Evolutionary conservation across 1,140 invertebrate genomes (phyloP).

Genomic region (Harpegnathos saltator): DNA sequence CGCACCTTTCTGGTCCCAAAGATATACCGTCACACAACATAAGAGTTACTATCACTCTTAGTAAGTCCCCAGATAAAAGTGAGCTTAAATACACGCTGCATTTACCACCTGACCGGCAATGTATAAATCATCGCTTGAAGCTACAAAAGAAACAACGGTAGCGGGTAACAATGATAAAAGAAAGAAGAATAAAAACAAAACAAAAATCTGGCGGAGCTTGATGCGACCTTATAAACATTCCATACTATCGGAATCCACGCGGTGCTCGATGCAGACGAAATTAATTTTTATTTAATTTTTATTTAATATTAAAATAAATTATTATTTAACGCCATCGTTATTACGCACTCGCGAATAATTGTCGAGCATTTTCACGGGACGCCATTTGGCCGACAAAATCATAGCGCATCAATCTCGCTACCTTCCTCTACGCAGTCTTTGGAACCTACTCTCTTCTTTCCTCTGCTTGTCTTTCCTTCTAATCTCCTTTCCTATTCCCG

Average conservation of each 20-base stretch:
- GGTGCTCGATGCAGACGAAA: not conserved
- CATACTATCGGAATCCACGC: slow-evolving; percentile 28
- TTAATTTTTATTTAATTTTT: no score
- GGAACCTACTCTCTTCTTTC: not conserved
- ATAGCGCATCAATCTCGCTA: not conserved
- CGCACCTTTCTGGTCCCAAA: no score
- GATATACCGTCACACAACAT: no score
- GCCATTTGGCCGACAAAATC: slow-evolving; percentile 29
- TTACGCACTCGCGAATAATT: slow-evolving; percentile 26
- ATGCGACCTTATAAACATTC: slow-evolving; percentile 39
- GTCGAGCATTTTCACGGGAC: slow-evolving; percentile 9
- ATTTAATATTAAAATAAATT: no score
- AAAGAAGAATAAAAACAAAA: slow-evolving; percentile 18
- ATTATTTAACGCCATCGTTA: slow-evolving; percentile 53
- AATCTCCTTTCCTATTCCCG: not conserved
- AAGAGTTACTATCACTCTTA: not conserved
- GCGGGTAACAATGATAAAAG: slow-evolving; percentile 22
- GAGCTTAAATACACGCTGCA: not conserved
- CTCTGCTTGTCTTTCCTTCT: not conserved
- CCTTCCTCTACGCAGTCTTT: slow-evolving; percentile 19
- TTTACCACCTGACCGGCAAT: not conserved
- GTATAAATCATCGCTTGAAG: slow-evolving; percentile 31
- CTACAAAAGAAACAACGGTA: not conserved
- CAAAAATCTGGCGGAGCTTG: slow-evolving; percentile 25
- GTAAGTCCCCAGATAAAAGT: slow-evolving; percentile 20